A percentile compares a stretch with the other conserved stretches of the same genome.
phyloP scores from a whole-genome alignment of 2,888 invertebrate species.

The Mimas tiliae region DNA sequence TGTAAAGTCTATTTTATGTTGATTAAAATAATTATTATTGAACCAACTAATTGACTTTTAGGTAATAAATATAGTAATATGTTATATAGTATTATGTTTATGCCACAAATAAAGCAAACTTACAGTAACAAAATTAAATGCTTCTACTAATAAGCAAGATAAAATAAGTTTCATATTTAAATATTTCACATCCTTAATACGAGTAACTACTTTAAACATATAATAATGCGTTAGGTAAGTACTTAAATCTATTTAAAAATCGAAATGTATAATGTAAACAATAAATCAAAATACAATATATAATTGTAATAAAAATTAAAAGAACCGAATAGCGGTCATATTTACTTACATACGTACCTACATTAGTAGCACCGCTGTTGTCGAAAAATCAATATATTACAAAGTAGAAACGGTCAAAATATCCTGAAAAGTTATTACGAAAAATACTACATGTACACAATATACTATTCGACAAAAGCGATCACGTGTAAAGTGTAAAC shows the following conservation, averaged over 20 bases:
- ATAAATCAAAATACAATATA: background rate
- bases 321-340: background rate
- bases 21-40: no score
- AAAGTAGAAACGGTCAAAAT: conserved; percentile 24
- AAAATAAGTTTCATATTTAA: background rate
- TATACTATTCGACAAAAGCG: conserved; percentile 70
- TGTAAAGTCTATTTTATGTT: no score
- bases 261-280: background rate
- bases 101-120: background rate
- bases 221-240: no score
- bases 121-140: background rate
- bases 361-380: conserved; percentile 56
- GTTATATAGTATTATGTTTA: no score
- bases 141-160: background rate
- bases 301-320: background rate
- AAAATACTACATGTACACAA: conserved; percentile 37
- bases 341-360: conserved; percentile 53
- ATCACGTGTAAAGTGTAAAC: conserved; percentile 43
- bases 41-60: no score
- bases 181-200: background rate
- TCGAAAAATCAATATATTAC: conserved; percentile 50
- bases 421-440: conserved; percentile 22
- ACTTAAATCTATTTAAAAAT: background rate
- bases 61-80: no score
- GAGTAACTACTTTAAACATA: no score